Evolutionary conservation across 1,140 invertebrate species (phyloP).

Genomic region (Periplaneta americana): DNA sequence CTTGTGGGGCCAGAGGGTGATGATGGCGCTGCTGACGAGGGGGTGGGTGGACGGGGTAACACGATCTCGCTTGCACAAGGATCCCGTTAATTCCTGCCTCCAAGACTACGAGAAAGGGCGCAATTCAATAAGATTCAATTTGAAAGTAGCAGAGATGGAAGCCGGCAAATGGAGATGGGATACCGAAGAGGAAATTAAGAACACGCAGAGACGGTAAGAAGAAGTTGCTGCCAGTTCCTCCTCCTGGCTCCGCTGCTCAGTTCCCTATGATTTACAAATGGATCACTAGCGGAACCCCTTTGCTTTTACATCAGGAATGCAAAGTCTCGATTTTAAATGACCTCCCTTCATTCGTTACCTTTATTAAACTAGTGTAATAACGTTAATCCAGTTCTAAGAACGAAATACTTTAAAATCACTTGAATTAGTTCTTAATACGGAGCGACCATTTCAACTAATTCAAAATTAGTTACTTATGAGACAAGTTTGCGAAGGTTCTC

Average conservation of each 20-base stretch:
- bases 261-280: neutral
- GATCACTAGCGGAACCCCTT: too few species aligned
- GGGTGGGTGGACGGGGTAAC: neutral
- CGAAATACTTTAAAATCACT: too few species aligned
- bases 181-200: neutral
- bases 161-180: neutral
- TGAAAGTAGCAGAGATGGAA: neutral
- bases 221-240: neutral
- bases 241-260: neutral
- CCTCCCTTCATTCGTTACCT: too few species aligned
- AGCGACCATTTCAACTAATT: too few species aligned
- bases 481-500: too few species aligned
- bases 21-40: neutral
- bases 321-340: too few species aligned
- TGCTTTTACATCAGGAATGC: too few species aligned
- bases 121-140: neutral
- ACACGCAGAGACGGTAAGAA: neutral
- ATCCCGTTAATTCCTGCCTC: neutral
- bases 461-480: too few species aligned
- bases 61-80: neutral
- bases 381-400: too few species aligned
- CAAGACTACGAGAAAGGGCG: neutral
- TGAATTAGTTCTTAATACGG: too few species aligned
- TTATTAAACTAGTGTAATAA: too few species aligned
- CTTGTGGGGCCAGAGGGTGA: neutral